phyloP scores from a whole-genome alignment of 1,140 invertebrate species.

The Euura lappo region DNA sequence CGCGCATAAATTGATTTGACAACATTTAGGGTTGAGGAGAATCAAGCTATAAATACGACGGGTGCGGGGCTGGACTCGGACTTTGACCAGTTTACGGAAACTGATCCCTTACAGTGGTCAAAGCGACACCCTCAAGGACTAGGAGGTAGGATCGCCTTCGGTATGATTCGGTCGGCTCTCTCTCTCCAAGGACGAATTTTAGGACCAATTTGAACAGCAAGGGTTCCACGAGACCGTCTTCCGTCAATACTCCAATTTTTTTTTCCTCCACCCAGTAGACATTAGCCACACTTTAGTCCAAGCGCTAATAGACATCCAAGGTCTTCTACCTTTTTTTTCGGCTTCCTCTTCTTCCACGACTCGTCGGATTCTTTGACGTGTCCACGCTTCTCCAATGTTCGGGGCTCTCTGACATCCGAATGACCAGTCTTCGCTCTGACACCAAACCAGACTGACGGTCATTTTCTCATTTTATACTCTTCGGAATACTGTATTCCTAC shows the following conservation, averaged over 20 bases:
- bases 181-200: not conserved
- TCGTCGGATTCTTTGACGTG: conserved; percentile 22
- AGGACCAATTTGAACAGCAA: not conserved
- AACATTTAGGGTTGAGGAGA: not conserved
- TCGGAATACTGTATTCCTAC: not conserved
- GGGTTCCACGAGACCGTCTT: conserved; percentile 37
- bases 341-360: not conserved
- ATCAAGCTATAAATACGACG: conserved; percentile 5
- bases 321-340: conserved; percentile 31
- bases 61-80: not conserved
- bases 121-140: too few relatives aligned
- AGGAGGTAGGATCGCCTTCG: too few relatives aligned
- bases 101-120: too few relatives aligned
- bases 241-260: conserved; percentile 60
- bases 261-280: conserved; percentile 30
- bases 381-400: conserved; percentile 18
- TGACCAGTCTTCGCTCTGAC: conserved; percentile 40
- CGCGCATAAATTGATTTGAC: not conserved
- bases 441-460: conserved; percentile 31
- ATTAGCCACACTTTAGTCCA: conserved; percentile 24
- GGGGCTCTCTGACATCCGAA: not conserved
- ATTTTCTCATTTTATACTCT: conserved; percentile 13
- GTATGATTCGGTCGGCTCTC: not conserved
- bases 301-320: conserved; percentile 51
- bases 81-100: not conserved